Evolutionary conservation across 1,140 invertebrate species (phyloP), one percentile per base, ranked within the genome.

Genomic region (Drosophila lacertosa): DNA sequence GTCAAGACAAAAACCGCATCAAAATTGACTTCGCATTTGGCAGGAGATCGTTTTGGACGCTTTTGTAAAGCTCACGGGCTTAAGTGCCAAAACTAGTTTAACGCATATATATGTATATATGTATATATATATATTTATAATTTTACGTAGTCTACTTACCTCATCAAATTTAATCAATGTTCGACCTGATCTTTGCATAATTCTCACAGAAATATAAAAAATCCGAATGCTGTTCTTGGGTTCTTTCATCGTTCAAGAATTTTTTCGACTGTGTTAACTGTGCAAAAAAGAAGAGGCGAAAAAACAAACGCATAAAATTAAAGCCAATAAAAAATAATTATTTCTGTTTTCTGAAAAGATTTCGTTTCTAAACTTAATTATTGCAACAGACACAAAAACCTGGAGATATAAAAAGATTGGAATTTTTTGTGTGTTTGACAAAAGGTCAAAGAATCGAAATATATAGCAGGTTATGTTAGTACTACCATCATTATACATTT

Each of bases 31-130:
- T 10, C 32, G 47, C 33, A 6, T 50, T 60, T 45, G 57, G 42
- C 32, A 44, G 57, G 37, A 68, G 48, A 45, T 51, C 33, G n/a
- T n/a, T 11, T 4, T 13, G 7, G 2, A 33, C 32, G n/a, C 60
- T 66, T 73, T 73, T 62, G 70, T 68, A 70, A 74, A 45, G 42
- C 48, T 53, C 4, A n/a, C n/a, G n/a, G n/a, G 18, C 15, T 67
- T 20, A 70, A 70, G 65, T 77, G 64, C 53, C 53, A 51, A 70
- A 70, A 74, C 74, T 58, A 68, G 74, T 76, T 76, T 76, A 51
- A 57, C 20, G 35, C 47, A 72, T 59, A n/a, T n/a, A n/a, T n/a
- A n/a, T n/a, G n/a, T n/a, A n/a, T n/a, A n/a, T n/a, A n/a, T n/a
- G n/a, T n/a, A n/a, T n/a, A n/a, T n/a, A n/a, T n/a, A n/a, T n/a